Evolutionary conservation across 2,797 vertebrate genomes (phyloP), one percentile per base, ranked within the genome.

Genomic region (Synanceia verrucosa): DNA sequence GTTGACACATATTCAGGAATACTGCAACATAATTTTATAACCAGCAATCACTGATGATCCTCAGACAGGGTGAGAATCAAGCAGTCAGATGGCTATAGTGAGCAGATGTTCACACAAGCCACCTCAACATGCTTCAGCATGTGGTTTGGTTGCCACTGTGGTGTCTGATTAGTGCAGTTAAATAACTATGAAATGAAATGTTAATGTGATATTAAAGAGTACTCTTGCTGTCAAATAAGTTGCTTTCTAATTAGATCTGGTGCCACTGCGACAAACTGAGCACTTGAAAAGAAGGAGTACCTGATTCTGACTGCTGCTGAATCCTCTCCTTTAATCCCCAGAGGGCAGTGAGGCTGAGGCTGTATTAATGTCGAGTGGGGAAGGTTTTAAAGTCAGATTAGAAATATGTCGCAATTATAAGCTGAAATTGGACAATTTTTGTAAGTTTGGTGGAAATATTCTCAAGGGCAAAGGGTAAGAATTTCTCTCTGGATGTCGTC

Each of bases 371-470:
- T 83, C 48, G 3, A 65, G 39, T 28, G 11, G 41, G 23, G 31
- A 62, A 18, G 76, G 77, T 75, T 82, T 90, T 80, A 78, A 64
- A 76, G 81, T 84, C 80, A 81, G 78, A 89, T 89, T 80, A 85
- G 48, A 75, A 72, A 78, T 34, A 66, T 69, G 44, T 18, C 53
- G 70, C 70, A 83, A 82, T 84, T 77, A 73, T 39, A 41, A 3
- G 9, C 55, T 43, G 48, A 79, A 70, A 72, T 50, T 68, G 34
- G 57, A 73, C 34, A 71, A 11, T 1, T 61, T 67, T 65, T 72
- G 3, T n/a, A 23, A 47, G 46, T 72, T 51, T 23, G 12, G 26
- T 48, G 36, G 13, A 12, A 51, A 58, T 51, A 55, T 63, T 65
- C 13, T 28, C 1, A 3, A 44, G 67, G 50, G 81, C 60, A 76